A percentile compares a stretch with the other conserved stretches of the same genome.
These are phyloP conservation scores for Mallotus villosus DNA, from an alignment of 2,797 vertebrate genomes.

Conservation along the genomic window DNA sequence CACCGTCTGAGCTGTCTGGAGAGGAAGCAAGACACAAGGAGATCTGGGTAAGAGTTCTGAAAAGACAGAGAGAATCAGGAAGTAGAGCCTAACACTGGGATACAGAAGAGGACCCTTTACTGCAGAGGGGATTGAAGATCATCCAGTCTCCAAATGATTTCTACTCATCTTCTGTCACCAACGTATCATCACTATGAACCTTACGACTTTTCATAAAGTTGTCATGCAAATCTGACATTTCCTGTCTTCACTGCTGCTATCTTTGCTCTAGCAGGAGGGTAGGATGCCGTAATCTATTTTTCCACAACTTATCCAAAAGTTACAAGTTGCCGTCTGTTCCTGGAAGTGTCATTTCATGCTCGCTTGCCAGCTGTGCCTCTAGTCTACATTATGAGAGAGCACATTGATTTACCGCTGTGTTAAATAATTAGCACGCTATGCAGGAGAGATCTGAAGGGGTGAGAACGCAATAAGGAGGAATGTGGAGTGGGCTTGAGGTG, in stretches of 20 bases:
- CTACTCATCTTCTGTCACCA: too few relatives aligned
- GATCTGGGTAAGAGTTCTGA: neutral
- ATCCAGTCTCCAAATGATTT: too few relatives aligned
- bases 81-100: neutral
- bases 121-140: neutral
- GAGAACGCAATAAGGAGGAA: neutral
- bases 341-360: slow-evolving; percentile 36
- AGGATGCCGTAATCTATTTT: too few relatives aligned
- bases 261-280: too few relatives aligned
- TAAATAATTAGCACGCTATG: slow-evolving; percentile 26
- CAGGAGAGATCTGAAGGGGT: slow-evolving; percentile 1
- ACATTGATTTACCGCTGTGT: slow-evolving; percentile 23
- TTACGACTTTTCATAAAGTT: too few relatives aligned
- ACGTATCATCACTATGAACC: too few relatives aligned
- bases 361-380: slow-evolving; percentile 18
- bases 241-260: neutral
- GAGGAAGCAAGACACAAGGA: slow-evolving; percentile 6
- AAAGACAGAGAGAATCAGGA: neutral
- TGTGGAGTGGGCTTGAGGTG: neutral
- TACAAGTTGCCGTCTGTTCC: slow-evolving; percentile 12
- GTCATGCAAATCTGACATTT: too few relatives aligned
- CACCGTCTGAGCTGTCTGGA: slow-evolving; percentile 93
- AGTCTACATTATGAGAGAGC: slow-evolving; percentile 1
- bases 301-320: slow-evolving; percentile 8
- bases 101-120: neutral